phyloP scores from a whole-genome alignment of 2,113 vertebrate species.

The Talpa occidentalis region DNA sequence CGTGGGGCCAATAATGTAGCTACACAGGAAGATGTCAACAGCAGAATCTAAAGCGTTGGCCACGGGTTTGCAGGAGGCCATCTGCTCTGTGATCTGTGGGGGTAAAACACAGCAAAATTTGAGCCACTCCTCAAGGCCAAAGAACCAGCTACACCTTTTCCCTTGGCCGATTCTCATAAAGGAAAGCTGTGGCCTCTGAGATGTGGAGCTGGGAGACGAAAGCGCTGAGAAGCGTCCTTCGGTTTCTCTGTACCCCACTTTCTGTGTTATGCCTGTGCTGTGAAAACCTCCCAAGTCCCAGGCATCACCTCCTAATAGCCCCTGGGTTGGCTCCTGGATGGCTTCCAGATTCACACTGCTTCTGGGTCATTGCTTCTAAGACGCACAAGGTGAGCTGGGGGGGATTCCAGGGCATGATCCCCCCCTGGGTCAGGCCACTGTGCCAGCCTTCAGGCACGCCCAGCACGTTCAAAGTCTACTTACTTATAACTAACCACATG shows the following conservation, averaged over 20 bases:
- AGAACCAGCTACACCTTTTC: not conserved
- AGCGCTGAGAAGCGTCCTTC: too few species aligned
- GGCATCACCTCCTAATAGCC: not conserved
- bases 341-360: not conserved
- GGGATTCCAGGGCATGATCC: not conserved
- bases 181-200: not conserved
- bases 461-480: not conserved
- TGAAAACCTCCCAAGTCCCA: not conserved
- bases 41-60: slow-evolving; percentile 94
- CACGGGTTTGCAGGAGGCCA: slow-evolving; percentile 94
- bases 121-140: not conserved
- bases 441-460: too few species aligned
- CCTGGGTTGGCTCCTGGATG: fast-evolving
- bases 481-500: not conserved
- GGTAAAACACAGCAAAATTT: not conserved
- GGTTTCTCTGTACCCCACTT: not conserved
- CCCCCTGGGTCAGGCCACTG: not conserved
- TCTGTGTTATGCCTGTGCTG: not conserved
- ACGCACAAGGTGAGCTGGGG: not conserved
- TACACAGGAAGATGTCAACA: slow-evolving; percentile 91
- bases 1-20: slow-evolving; percentile 93
- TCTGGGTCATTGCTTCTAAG: not conserved
- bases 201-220: fast-evolving
- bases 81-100: slow-evolving; percentile 90
- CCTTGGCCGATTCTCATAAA: too few species aligned